Percentiles rank a stretch among this genome's conserved stretches.
Evolutionary conservation across 1,140 invertebrate genomes (phyloP).

Genomic region (Scaptomyza montana): DNA sequence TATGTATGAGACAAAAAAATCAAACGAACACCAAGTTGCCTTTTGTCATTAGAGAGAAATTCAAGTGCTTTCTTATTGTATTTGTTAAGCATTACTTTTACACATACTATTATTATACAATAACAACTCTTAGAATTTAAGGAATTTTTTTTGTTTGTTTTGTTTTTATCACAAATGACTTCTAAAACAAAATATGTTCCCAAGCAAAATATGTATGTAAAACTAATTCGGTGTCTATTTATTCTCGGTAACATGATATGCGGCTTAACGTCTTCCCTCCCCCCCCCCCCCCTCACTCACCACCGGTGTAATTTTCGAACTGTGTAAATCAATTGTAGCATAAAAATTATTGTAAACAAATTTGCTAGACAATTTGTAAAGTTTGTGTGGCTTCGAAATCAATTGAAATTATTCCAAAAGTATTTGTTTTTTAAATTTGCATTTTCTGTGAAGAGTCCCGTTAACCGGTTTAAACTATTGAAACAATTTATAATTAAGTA

Average conservation of each 20-base stretch:
- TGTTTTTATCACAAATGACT: slow-evolving; percentile 19
- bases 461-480: slow-evolving; percentile 25
- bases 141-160: slow-evolving; percentile 10
- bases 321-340: slow-evolving; percentile 26
- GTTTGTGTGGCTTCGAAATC: slow-evolving; percentile 36
- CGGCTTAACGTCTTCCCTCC: too few species aligned
- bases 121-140: slow-evolving; percentile 26
- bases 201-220: slow-evolving; percentile 3
- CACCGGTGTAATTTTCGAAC: too few species aligned
- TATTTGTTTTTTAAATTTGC: slow-evolving; percentile 44
- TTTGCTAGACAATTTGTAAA: slow-evolving; percentile 25
- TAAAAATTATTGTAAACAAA: slow-evolving; percentile 38
- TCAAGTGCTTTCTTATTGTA: slow-evolving; percentile 71
- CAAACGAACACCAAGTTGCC: slow-evolving; percentile 68
- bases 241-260: slow-evolving; percentile 28
- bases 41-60: slow-evolving; percentile 62
- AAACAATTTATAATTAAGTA: slow-evolving; percentile 37
- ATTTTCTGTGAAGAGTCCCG: slow-evolving; percentile 19
- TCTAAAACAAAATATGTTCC: slow-evolving; percentile 4
- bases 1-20: slow-evolving; percentile 10
- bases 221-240: slow-evolving; percentile 14
- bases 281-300: too few species aligned
- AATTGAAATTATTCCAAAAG: slow-evolving; percentile 70
- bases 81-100: slow-evolving; percentile 36
- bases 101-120: slow-evolving; percentile 4